Percentiles rank a stretch among this genome's conserved stretches.
These are phyloP conservation scores for Coregonus suidteri DNA, from an alignment of 2,797 vertebrate species.

Conservation along the genomic window DNA sequence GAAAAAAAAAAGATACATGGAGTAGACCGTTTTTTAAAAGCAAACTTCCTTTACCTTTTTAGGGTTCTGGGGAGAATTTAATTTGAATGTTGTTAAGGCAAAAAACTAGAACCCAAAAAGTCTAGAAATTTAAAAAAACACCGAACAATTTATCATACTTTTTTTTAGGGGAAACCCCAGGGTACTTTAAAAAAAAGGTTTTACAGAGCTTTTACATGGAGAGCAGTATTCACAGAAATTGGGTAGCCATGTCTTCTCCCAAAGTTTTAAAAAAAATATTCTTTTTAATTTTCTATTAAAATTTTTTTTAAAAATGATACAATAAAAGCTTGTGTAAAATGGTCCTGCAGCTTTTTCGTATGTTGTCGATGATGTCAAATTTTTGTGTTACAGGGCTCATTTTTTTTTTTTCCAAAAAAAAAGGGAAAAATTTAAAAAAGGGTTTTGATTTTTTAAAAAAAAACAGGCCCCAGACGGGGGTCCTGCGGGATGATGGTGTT, in stretches of 20 bases:
- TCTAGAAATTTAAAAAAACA: constrained; percentile 30
- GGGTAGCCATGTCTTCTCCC: constrained; percentile 82
- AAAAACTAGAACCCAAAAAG: too few species aligned
- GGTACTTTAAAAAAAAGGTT: constrained; percentile 77
- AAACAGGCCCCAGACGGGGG: constrained; percentile 77
- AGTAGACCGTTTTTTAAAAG: too few species aligned
- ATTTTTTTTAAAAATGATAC: too few species aligned
- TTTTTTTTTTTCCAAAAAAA: constrained; percentile 66
- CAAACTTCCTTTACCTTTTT: too few species aligned
- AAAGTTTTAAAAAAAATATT: constrained; percentile 89
- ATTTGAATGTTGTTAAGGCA: too few species aligned
- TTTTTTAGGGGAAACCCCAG: constrained; percentile 71
- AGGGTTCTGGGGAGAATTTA: too few species aligned
- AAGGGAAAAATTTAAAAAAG: too few species aligned
- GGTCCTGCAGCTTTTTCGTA: constrained; percentile 86
- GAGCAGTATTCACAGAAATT: constrained; percentile 82
- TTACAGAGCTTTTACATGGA: constrained; percentile 74
- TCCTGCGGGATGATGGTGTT: constrained; percentile 76
- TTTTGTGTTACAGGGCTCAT: too few species aligned
- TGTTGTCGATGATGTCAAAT: constrained; percentile 59
- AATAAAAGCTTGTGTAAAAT: constrained; percentile 84
- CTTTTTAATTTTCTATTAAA: constrained; percentile 82
- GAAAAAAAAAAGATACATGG: too few species aligned
- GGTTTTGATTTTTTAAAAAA: constrained; percentile 74
- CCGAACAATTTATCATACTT: constrained; percentile 55